Conservation (phyloP, 1,140 invertebrate species). For the Chelonus insularis region DNA sequence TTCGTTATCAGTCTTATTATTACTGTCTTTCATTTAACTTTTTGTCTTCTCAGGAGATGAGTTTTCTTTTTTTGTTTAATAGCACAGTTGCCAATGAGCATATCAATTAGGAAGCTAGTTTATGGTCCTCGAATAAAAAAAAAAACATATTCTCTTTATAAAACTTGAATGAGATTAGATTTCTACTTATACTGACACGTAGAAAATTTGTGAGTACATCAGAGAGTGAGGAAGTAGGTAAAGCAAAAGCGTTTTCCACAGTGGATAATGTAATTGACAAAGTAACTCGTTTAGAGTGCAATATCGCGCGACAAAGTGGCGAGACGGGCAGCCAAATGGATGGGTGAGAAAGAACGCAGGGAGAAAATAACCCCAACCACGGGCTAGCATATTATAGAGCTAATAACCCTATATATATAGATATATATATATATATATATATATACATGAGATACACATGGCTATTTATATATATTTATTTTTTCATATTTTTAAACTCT, state of each 20-base stretch:
- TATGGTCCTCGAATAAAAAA: too few species aligned
- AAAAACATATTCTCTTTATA: too few species aligned
- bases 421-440: too few species aligned
- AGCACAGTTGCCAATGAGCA: too few species aligned
- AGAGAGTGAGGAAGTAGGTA: neutral
- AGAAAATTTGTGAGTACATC: neutral
- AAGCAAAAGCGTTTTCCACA: slow-evolving; percentile 43
- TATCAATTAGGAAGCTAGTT: too few species aligned
- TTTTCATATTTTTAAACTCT: too few species aligned
- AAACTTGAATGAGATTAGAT: slow-evolving; percentile 1
- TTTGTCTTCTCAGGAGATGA: too few species aligned
- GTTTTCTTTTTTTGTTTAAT: too few species aligned
- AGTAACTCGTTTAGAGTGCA: slow-evolving; percentile 54
- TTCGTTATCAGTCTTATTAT: too few species aligned
- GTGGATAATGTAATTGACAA: slow-evolving; percentile 48
- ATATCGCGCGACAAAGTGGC: slow-evolving; percentile 53
- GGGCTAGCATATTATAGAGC: neutral
- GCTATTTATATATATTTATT: too few species aligned
- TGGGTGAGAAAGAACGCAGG: slow-evolving; percentile 27
- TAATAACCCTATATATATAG: slow-evolving; percentile 7
- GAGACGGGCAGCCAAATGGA: slow-evolving; percentile 37
- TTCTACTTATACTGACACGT: slow-evolving; percentile 9
- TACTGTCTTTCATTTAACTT: too few species aligned
- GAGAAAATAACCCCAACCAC: slow-evolving; percentile 8
- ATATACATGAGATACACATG: too few species aligned